Percentiles rank a stretch among this genome's conserved stretches.
These are phyloP conservation scores for Leuctra nigra DNA, from an alignment of 2,888 invertebrate species.

Conservation along the genomic window DNA sequence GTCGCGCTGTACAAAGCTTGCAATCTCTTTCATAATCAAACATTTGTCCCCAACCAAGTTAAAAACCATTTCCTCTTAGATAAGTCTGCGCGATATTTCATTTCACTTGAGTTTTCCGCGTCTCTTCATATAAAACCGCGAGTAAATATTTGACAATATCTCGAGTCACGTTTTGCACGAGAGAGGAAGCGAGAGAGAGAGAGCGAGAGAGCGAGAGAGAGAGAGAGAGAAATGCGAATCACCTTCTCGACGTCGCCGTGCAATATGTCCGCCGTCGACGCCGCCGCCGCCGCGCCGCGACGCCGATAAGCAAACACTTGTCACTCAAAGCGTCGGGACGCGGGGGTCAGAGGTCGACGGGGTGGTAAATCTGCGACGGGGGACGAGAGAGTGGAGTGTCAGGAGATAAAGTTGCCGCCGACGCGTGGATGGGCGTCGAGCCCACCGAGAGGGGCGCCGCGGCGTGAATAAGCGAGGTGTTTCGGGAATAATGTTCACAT, in stretches of 20 bases:
- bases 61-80: conserved; percentile 12
- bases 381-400: neutral
- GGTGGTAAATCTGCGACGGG: no score
- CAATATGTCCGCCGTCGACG: conserved; percentile 14
- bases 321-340: conserved; percentile 15
- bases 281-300: conserved; percentile 7
- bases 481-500: no score
- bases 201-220: no score
- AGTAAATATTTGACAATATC: conserved; percentile 30
- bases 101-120: conserved; percentile 10
- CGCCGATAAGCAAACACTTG: conserved; percentile 16
- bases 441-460: no score
- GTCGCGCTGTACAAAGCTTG: no score
- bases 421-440: no score
- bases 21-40: no score
- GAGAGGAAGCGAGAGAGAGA: no score
- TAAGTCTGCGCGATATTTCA: conserved; percentile 8
- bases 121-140: conserved; percentile 24
- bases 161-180: conserved; percentile 14
- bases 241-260: no score
- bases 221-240: no score
- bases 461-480: no score
- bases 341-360: neutral
- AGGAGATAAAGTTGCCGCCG: conserved; percentile 13
- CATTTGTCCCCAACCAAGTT: conserved; percentile 3